Evolutionary conservation across 2,113 vertebrate species (phyloP).

Genomic region (Leucopsar rothschildi): DNA sequence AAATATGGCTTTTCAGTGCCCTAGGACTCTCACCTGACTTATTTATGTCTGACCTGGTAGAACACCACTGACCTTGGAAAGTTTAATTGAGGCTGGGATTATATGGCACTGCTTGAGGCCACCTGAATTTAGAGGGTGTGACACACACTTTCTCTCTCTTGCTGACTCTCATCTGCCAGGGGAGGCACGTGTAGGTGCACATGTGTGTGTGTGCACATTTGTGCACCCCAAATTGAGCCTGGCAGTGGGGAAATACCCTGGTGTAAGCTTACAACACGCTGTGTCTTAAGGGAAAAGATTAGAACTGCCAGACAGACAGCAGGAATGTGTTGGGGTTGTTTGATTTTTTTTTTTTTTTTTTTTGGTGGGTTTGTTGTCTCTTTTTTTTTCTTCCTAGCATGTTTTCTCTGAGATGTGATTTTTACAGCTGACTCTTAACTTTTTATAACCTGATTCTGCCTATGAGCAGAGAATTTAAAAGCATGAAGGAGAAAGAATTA

Average conservation of each 20-base stretch:
- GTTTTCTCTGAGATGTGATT: background rate
- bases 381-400: background rate
- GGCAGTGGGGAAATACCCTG: background rate
- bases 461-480: background rate
- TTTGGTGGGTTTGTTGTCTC: background rate
- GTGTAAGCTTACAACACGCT: background rate
- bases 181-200: background rate
- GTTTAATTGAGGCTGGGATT: slow-evolving; percentile 78
- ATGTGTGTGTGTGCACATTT: background rate
- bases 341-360: accelerated
- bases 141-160: slow-evolving; percentile 33
- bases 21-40: slow-evolving; percentile 70
- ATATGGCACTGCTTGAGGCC: slow-evolving; percentile 71
- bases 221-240: background rate
- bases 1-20: slow-evolving; percentile 73
- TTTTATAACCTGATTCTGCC: slow-evolving; percentile 46
- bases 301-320: background rate
- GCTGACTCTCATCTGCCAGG: background rate
- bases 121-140: slow-evolving; percentile 73
- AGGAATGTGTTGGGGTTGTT: background rate
- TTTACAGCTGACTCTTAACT: slow-evolving; percentile 15
- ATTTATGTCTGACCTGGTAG: slow-evolving; percentile 79
- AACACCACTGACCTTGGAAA: slow-evolving; percentile 73
- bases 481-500: background rate
- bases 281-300: background rate